These are phyloP conservation scores for Tribolium castaneum DNA, from an alignment of 1,140 invertebrate genomes.

Conservation along the genomic window DNA sequence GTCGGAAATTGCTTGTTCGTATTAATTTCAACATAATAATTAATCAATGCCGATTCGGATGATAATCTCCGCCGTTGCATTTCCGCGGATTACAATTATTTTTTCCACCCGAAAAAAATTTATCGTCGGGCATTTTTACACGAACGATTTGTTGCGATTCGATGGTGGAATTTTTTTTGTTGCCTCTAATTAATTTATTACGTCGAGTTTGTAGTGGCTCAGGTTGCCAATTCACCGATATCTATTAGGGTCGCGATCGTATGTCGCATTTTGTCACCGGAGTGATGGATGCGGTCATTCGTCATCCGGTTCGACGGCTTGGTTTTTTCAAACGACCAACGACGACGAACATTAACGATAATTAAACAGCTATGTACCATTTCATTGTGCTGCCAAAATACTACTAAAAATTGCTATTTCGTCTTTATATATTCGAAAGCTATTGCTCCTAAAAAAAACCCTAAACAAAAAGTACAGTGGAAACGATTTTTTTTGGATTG, in stretches of 20 bases:
- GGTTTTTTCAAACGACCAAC: slow-evolving; percentile 32
- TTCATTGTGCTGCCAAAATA: not conserved
- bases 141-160: not conserved
- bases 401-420: not conserved
- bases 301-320: slow-evolving; percentile 44
- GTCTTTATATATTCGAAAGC: not conserved
- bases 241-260: slow-evolving; percentile 43
- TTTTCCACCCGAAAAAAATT: not conserved
- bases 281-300: slow-evolving; percentile 48
- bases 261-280: slow-evolving; percentile 39
- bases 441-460: no score
- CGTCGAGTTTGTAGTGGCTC: slow-evolving; percentile 40
- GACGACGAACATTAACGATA: slow-evolving; percentile 25
- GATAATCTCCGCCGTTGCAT: slow-evolving; percentile 31
- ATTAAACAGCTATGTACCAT: slow-evolving; percentile 17
- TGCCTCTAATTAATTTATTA: slow-evolving; percentile 30
- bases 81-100: slow-evolving; percentile 32
- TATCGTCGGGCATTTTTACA: no score
- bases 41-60: slow-evolving; percentile 30
- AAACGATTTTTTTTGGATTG: no score
- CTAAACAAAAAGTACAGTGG: no score
- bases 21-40: slow-evolving; percentile 31
- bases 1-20: slow-evolving; percentile 30
- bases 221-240: slow-evolving; percentile 39
- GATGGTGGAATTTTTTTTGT: slow-evolving; percentile 9